phyloP scores from a whole-genome alignment of 2,888 invertebrate species.

The Plebejus argus region DNA sequence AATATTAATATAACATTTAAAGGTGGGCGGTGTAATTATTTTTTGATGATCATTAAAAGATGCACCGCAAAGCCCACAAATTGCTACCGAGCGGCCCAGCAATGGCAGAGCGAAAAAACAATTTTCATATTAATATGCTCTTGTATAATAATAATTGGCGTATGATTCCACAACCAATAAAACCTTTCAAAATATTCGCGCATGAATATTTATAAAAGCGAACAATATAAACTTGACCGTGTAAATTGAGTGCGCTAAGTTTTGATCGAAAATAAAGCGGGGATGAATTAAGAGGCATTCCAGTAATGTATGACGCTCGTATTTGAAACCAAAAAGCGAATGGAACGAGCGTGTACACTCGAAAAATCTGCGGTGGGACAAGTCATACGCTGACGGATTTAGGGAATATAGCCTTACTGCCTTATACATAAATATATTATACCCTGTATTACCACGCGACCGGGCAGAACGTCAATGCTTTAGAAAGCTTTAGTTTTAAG shows the following conservation, averaged over 20 bases:
- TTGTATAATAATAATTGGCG: background rate
- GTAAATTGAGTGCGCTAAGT: constrained; percentile 34
- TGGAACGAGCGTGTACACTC: constrained; percentile 57
- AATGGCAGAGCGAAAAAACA: background rate
- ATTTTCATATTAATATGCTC: background rate
- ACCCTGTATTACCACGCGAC: too few relatives aligned
- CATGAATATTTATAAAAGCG: constrained; percentile 12
- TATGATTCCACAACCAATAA: constrained; percentile 4
- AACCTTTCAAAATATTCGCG: background rate
- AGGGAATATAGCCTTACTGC: too few relatives aligned
- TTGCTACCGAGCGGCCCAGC: background rate
- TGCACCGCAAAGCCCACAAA: background rate
- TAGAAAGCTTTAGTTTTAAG: too few relatives aligned
- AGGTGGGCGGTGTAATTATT: background rate
- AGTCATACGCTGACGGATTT: constrained; percentile 39
- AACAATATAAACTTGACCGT: constrained; percentile 27
- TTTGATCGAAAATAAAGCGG: constrained; percentile 49
- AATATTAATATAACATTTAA: background rate
- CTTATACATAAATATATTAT: too few relatives aligned
- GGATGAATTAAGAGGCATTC: constrained; percentile 62
- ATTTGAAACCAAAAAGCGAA: constrained; percentile 62
- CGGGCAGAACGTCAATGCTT: too few relatives aligned
- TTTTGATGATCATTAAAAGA: background rate
- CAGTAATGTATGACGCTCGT: constrained; percentile 63
- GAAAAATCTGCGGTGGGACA: constrained; percentile 45